These are phyloP conservation scores for Laterallus jamaicensis DNA, from an alignment of 2,113 vertebrate genomes.

Conservation along the genomic window DNA sequence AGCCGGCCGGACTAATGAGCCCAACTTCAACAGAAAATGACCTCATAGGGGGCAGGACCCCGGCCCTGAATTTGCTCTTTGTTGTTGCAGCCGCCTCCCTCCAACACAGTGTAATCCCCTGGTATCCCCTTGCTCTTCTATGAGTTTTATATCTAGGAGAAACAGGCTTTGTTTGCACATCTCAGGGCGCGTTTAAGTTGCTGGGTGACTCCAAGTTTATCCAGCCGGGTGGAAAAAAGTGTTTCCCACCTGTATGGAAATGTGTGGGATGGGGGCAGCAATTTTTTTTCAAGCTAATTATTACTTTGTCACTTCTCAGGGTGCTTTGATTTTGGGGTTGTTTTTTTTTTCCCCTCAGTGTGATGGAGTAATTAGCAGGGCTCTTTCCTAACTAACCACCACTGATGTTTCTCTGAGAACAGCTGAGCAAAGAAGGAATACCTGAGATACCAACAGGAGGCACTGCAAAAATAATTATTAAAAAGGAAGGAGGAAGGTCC, in stretches of 20 bases:
- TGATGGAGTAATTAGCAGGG: background rate
- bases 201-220: background rate
- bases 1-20: slow-evolving; percentile 51
- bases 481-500: background rate
- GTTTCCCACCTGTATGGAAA: slow-evolving; percentile 29
- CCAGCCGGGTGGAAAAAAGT: background rate
- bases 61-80: slow-evolving; percentile 37
- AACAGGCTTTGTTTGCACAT: background rate
- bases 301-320: background rate
- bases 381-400: background rate
- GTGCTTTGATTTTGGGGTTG: no score
- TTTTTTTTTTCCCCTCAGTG: no score
- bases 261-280: background rate
- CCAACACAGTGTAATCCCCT: background rate
- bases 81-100: background rate
- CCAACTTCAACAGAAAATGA: slow-evolving; percentile 35
- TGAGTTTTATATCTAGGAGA: background rate
- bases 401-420: background rate
- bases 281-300: background rate
- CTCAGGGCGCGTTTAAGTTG: background rate
- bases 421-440: background rate
- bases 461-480: background rate
- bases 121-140: background rate
- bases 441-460: background rate
- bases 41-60: slow-evolving; percentile 54